Conservation (phyloP, 2,797 vertebrate genomes). For the Eutrigla gurnardus region DNA sequence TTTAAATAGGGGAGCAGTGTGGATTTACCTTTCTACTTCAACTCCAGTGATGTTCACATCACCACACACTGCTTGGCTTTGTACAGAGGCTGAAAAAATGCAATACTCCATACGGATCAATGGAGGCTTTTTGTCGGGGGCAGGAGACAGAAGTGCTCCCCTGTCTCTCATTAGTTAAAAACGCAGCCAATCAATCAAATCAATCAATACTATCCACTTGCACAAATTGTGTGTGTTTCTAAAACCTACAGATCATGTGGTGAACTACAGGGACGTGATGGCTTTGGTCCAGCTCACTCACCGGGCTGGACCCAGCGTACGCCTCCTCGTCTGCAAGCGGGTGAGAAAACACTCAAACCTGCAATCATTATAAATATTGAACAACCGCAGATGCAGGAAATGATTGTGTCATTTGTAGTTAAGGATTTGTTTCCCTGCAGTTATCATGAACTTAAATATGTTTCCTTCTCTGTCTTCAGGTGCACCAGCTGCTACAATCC, state of each 20-base stretch:
- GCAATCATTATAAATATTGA: slow-evolving; percentile 1
- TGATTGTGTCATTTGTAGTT: not conserved
- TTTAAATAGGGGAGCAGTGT: not conserved
- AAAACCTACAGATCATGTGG: slow-evolving; percentile 85
- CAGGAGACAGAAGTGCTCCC: not conserved
- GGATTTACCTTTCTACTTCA: not conserved
- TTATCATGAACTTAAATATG: not conserved
- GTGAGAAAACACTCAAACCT: slow-evolving; percentile 77
- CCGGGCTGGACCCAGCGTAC: slow-evolving; percentile 86
- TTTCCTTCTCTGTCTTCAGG: slow-evolving; percentile 71
- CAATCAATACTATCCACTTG: not conserved
- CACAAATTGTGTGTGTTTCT: slow-evolving; percentile 10
- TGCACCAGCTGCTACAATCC: slow-evolving; percentile 92
- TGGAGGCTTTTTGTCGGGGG: not conserved
- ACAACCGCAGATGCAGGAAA: slow-evolving; percentile 19
- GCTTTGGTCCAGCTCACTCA: slow-evolving; percentile 93
- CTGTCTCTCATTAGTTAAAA: not conserved
- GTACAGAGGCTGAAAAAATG: slow-evolving; percentile 2
- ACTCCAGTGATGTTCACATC: not conserved
- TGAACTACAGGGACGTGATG: slow-evolving; percentile 96
- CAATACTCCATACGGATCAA: not conserved
- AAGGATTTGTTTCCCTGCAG: not conserved
- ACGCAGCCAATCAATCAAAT: not conserved
- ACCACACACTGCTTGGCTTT: not conserved
- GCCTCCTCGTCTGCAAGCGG: slow-evolving; percentile 93